These are phyloP conservation scores for Mormyrus lacerda DNA, from an alignment of 2,113 vertebrate genomes.

Conservation along the genomic window DNA sequence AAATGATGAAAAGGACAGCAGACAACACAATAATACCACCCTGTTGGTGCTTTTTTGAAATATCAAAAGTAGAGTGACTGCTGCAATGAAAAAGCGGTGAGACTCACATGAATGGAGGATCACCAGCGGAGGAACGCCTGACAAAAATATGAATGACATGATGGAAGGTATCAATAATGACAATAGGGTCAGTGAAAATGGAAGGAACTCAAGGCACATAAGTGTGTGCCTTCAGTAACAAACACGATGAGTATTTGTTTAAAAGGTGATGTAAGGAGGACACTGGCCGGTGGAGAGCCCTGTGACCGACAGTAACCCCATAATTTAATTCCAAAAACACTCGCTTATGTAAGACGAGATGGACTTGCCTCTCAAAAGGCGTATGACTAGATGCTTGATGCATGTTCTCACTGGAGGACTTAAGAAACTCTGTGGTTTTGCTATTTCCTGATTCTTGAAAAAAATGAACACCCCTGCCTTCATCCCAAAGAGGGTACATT, in stretches of 20 bases:
- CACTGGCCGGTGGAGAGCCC: not conserved
- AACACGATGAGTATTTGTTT: not conserved
- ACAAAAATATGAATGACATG: not conserved
- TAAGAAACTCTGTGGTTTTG: not conserved
- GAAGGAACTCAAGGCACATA: not conserved
- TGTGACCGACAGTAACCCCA: not conserved
- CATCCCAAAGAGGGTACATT: not conserved
- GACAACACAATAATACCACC: not conserved
- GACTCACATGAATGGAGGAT: not conserved
- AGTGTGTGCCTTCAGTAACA: not conserved
- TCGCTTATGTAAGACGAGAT: not conserved
- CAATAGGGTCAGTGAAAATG: not conserved
- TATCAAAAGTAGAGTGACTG: not conserved
- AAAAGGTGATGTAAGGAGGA: not conserved
- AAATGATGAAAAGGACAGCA: not conserved
- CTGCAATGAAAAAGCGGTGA: not conserved
- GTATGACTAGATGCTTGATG: not conserved
- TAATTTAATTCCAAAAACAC: not conserved
- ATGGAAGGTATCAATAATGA: not conserved
- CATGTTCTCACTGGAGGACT: not conserved
- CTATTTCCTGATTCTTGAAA: not conserved
- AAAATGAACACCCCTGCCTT: not conserved
- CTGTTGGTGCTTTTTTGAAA: not conserved
- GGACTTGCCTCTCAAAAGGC: not conserved
- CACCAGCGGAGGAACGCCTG: not conserved